These are phyloP conservation scores for Sebastes dallii DNA, from an alignment of 2,797 vertebrate species.

Conservation along the genomic window DNA sequence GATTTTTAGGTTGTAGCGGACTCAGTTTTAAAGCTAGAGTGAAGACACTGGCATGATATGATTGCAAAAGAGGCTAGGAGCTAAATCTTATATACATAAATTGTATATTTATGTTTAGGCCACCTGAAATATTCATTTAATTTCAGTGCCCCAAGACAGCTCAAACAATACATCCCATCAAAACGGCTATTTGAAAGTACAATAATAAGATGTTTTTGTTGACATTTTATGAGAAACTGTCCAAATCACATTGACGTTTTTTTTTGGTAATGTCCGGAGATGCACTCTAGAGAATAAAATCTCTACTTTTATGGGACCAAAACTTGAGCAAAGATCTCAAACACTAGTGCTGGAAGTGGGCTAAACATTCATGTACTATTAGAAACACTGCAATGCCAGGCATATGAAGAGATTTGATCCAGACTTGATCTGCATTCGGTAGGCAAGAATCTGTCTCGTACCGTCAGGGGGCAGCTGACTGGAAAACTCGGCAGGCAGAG, in stretches of 20 bases:
- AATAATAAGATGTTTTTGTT: background rate
- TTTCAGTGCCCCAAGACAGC: background rate
- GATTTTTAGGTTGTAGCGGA: too few relatives aligned
- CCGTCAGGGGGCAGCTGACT: conserved; percentile 98
- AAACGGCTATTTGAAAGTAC: background rate
- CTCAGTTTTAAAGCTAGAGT: too few relatives aligned
- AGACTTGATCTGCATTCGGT: background rate
- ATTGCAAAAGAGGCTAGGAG: too few relatives aligned
- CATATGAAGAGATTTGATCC: background rate
- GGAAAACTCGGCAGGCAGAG: conserved; percentile 95
- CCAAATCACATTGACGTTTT: background rate
- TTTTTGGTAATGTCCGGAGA: background rate
- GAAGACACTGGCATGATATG: too few relatives aligned
- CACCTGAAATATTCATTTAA: background rate
- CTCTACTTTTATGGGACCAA: background rate
- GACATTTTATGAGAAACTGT: background rate
- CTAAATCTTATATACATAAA: too few relatives aligned
- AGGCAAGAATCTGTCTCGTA: conserved; percentile 60
- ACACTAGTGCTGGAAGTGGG: background rate
- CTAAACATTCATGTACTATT: background rate
- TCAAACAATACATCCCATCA: background rate
- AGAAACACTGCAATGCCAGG: background rate
- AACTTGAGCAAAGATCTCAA: background rate
- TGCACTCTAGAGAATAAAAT: background rate
- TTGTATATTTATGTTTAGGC: background rate